Evolutionary conservation across 2,113 vertebrate genomes (phyloP), one percentile per base, ranked within the genome.

Genomic region (Seriola rivoliana): DNA sequence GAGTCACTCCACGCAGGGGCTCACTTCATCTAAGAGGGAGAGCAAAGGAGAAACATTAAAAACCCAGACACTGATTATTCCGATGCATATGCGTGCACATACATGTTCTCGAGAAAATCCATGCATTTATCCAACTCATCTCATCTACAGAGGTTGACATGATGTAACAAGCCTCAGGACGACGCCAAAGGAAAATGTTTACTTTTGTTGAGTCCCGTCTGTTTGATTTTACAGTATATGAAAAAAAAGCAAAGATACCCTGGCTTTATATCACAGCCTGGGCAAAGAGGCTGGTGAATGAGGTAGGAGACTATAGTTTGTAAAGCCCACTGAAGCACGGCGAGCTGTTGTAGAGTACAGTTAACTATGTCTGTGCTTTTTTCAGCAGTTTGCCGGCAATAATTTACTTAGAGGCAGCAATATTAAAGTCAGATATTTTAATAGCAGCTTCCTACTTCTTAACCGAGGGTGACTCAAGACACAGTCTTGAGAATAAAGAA

Each of bases 381-480:
- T 92, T 93, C 91, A 91, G 68, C 38, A 38, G 95, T 96, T 96
- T 96, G 96, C 95, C 94, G 95, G 94, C 96, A 93, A 97, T 96
- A 95, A 96, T 97, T 97, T 96, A 96, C 95, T 96, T 95, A 95
- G 94, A 95, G 96, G 93, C 93, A 92, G 95, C 96, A 96, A 97
- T 97, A 96, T 96, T 94, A 95, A 96, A 97, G 97, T 97, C 96
- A 96, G 95, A 88, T 95, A 96, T 96, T 96, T 95, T 88, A 91
- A 94, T 93, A 96, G 94, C 92, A 90, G 93, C 94, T 95, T 96
- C 95, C 96, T 94, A 90, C 94, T 90, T 92, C 88, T 93, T 96
- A 94, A 95, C 95, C 90, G 89, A 94, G 91, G 91, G 88, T 81
- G 91, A 95, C 91, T 94, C 92, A 8, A 29, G 91, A 94, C 94